A percentile compares a stretch with the other conserved stretches of the same genome.
Evolutionary conservation across 2,888 invertebrate genomes (phyloP).

Genomic region (Conus canariensis): DNA sequence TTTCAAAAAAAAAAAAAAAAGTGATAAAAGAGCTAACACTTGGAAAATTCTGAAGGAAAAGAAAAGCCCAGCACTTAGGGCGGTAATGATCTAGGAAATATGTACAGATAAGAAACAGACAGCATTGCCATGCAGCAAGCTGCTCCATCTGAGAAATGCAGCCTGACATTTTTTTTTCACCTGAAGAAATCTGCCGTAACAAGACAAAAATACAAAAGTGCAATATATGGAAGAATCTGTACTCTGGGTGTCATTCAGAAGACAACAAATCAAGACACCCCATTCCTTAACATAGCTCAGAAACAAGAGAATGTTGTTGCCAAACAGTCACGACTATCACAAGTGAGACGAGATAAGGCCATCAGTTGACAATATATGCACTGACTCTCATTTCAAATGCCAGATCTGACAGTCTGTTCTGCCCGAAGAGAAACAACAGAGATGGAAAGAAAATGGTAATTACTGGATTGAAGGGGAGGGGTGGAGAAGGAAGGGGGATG

Average conservation of each 20-base stretch:
- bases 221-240: background rate
- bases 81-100: too few relatives aligned
- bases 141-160: background rate
- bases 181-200: background rate
- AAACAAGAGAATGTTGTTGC: background rate
- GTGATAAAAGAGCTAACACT: background rate
- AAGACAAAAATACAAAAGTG: background rate
- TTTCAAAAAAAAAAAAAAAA: background rate
- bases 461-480: background rate
- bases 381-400: background rate
- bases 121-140: background rate
- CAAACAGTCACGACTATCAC: background rate
- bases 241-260: background rate
- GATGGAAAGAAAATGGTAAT: background rate
- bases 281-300: background rate
- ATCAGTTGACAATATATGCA: background rate
- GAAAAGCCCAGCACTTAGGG: too few relatives aligned
- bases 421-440: background rate
- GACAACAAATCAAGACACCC: background rate
- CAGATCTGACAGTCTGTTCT: background rate
- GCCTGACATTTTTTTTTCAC: background rate
- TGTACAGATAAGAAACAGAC: too few relatives aligned
- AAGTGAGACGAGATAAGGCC: slow-evolving; percentile 33
- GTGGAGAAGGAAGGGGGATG: background rate
- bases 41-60: background rate